Percentiles rank a stretch among this genome's conserved stretches.
Evolutionary conservation across 1,140 invertebrate genomes (phyloP).

Genomic region (Atta cephalotes): DNA sequence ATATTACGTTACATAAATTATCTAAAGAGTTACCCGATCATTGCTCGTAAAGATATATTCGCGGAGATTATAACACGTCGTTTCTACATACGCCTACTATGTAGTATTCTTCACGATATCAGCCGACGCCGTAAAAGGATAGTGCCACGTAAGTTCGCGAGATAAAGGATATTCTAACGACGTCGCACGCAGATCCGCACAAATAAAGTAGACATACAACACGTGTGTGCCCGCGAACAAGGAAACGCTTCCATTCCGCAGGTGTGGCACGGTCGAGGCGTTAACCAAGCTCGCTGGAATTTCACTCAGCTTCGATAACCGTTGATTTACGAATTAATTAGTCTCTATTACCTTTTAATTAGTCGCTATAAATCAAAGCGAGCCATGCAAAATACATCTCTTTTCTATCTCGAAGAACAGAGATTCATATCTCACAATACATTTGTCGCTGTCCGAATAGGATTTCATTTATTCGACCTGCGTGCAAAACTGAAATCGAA

Average conservation of each 20-base stretch:
- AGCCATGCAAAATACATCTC: background rate
- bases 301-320: constrained; percentile 49
- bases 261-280: constrained; percentile 59
- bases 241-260: constrained; percentile 63
- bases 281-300: constrained; percentile 53
- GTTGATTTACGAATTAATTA: constrained; percentile 51
- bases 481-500: background rate
- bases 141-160: constrained; percentile 51
- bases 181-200: background rate
- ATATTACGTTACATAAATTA: constrained; percentile 56
- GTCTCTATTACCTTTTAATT: constrained; percentile 21
- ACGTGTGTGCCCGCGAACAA: constrained; percentile 34
- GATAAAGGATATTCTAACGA: constrained; percentile 69
- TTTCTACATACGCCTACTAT: constrained; percentile 54
- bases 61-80: constrained; percentile 43
- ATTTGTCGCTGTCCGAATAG: constrained; percentile 27
- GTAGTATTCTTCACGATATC: constrained; percentile 32
- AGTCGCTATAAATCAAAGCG: background rate
- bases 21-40: constrained; percentile 48
- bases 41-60: constrained; percentile 52
- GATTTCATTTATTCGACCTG: background rate
- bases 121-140: constrained; percentile 65
- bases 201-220: constrained; percentile 30
- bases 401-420: background rate
- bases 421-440: background rate